Conservation (phyloP, 2,888 invertebrate genomes). For the Pristionchus maxplancki region DNA sequence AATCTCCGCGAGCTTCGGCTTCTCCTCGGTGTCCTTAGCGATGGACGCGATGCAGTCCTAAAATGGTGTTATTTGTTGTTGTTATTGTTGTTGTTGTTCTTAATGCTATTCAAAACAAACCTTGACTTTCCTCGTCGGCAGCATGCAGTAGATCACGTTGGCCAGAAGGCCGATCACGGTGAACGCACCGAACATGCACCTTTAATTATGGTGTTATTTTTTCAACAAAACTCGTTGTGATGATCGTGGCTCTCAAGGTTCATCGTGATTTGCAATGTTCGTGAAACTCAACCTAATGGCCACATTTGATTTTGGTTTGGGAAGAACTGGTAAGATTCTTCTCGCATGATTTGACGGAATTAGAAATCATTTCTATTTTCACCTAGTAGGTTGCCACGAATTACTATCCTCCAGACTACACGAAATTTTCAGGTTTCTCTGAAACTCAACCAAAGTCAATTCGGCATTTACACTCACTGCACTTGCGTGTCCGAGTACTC, state of each 20-base stretch:
- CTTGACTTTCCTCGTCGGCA: conserved; percentile 39
- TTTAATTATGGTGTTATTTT: not conserved
- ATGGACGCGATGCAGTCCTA: conserved; percentile 23
- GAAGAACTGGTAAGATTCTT: too few relatives aligned
- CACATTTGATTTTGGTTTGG: too few relatives aligned
- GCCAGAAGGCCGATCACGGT: not conserved
- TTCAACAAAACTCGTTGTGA: not conserved
- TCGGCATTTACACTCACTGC: conserved; percentile 8
- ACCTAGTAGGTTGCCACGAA: too few relatives aligned
- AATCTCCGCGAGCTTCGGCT: not conserved
- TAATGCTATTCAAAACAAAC: not conserved
- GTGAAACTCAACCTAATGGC: not conserved
- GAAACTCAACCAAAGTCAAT: too few relatives aligned
- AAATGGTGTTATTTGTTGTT: not conserved
- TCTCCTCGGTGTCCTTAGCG: conserved; percentile 28
- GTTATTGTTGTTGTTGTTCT: not conserved
- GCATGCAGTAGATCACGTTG: conserved; percentile 41
- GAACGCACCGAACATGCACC: conserved; percentile 44
- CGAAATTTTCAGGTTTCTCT: too few relatives aligned
- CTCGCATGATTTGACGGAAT: too few relatives aligned
- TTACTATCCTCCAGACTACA: too few relatives aligned
- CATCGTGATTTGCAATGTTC: too few relatives aligned
- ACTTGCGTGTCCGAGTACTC: conserved; percentile 43
- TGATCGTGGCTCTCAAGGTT: not conserved
- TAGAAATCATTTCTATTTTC: too few relatives aligned